phyloP scores from a whole-genome alignment of 2,113 vertebrate genomes.

The Eira barbara region DNA sequence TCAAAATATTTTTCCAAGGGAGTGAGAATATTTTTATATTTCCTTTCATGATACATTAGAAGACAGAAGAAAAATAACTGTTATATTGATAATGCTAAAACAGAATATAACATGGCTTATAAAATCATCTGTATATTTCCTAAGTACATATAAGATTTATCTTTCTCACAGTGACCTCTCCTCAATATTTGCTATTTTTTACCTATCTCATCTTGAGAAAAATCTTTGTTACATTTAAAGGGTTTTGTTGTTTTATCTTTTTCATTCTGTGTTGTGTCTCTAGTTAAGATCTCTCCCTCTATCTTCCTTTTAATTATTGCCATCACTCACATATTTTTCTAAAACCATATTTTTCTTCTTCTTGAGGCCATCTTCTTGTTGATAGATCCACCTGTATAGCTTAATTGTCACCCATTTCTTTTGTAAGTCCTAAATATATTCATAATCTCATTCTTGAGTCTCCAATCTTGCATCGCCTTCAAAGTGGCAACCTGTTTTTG shows the following conservation, averaged over 20 bases:
- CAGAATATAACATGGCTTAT: background rate
- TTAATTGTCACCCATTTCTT: background rate
- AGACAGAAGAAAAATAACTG: background rate
- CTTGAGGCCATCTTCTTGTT: background rate
- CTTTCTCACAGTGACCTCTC: background rate
- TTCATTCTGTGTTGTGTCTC: background rate
- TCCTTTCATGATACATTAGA: background rate
- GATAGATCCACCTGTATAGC: fast-evolving
- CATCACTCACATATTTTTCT: background rate
- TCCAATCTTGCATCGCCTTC: background rate
- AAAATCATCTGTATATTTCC: background rate
- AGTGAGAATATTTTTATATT: background rate
- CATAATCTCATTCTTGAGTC: background rate
- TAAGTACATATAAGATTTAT: background rate
- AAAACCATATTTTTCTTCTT: background rate
- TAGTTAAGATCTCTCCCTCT: background rate
- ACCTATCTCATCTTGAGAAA: background rate
- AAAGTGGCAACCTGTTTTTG: background rate
- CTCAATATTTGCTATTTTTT: background rate
- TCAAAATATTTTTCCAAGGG: background rate
- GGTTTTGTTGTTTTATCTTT: background rate
- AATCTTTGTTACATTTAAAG: background rate
- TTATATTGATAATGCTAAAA: background rate
- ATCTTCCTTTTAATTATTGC: background rate
- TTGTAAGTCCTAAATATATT: background rate